A percentile compares a stretch with the other conserved stretches of the same genome.
These are phyloP conservation scores for Melitaea cinxia DNA, from an alignment of 1,140 invertebrate genomes.

Conservation along the genomic window DNA sequence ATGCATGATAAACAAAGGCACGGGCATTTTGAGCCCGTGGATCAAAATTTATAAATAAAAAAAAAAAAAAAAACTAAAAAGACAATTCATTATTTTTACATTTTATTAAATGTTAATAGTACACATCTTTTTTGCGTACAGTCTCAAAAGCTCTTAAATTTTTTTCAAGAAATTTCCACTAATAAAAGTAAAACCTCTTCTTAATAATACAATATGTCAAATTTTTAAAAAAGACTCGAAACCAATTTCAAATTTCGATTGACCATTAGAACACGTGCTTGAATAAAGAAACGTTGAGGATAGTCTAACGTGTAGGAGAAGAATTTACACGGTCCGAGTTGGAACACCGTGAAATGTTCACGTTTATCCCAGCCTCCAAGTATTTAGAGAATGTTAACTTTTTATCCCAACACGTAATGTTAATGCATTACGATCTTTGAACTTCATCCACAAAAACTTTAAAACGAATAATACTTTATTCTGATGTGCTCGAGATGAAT, in stretches of 20 bases:
- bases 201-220: neutral
- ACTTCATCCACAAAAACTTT: neutral
- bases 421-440: slow-evolving; percentile 15
- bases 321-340: slow-evolving; percentile 57
- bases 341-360: slow-evolving; percentile 56
- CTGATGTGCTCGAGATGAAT: neutral
- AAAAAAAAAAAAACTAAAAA: no score
- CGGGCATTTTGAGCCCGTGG: no score
- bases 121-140: no score
- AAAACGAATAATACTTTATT: neutral
- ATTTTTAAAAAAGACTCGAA: neutral
- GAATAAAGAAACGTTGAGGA: slow-evolving; percentile 19
- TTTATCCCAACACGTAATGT: slow-evolving; percentile 18
- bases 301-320: slow-evolving; percentile 48
- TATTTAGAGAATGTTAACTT: slow-evolving; percentile 59
- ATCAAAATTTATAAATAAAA: no score
- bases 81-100: no score
- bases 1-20: no score
- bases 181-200: neutral
- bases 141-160: no score
- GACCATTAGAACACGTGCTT: slow-evolving; percentile 32
- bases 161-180: no score
- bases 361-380: slow-evolving; percentile 37
- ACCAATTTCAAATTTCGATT: slow-evolving; percentile 20
- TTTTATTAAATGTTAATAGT: no score